Base-by-base conservation (phyloP, 2,113 vertebrate species). In the Bucco capensis region DNA sequence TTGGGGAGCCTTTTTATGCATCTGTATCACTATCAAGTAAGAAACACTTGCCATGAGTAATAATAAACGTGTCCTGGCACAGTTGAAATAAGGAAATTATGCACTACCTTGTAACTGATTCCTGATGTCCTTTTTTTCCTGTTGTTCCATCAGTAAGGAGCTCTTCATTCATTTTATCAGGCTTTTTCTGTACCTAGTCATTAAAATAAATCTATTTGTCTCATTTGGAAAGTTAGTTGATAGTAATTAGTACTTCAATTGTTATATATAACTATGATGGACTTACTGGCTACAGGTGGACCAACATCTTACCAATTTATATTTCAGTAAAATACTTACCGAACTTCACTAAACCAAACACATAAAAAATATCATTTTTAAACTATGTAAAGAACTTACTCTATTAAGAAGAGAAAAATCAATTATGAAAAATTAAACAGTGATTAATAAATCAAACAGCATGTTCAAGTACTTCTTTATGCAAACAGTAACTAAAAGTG, bases 181-280 rank as follows among this genome's bases (percentile, higher is more conserved):
- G 69, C 54, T 97, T 98, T 89, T 98, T 98, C 80, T 96, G 94
- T 22, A 98, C 98, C 98, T 98, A 94, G 62, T 73, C 14, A 95
- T 86, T 66, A 92, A 50, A 76, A 66, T 9, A 89, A 95, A 95
- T 70, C 30, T 19, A 58, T 77, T 53, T 62, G 60, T 49, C 64
- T 56, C 83, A 91, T 56, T 58, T 74, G 33, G 22, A 9, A 89
- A 44, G 22, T 85, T 64, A 71, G 35, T 1, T 85, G 38, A 31
- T 35, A 92, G 61, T 49, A 86, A 78, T 80, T 37, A 62, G 3
- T 47, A 54, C 12, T 72, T 83, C 37, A 65, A 2, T 7, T n/a
- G 27, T 56, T 35, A 35, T 66, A 81, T 14, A 44, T 62, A 58
- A 88, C 17, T 38, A 6, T 1, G 0, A 14, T 25, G 47, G 35